Percentiles rank a stretch among this genome's conserved stretches.
phyloP scores from a whole-genome alignment of 2,113 vertebrate genomes.

The Pseudonaja textilis region DNA sequence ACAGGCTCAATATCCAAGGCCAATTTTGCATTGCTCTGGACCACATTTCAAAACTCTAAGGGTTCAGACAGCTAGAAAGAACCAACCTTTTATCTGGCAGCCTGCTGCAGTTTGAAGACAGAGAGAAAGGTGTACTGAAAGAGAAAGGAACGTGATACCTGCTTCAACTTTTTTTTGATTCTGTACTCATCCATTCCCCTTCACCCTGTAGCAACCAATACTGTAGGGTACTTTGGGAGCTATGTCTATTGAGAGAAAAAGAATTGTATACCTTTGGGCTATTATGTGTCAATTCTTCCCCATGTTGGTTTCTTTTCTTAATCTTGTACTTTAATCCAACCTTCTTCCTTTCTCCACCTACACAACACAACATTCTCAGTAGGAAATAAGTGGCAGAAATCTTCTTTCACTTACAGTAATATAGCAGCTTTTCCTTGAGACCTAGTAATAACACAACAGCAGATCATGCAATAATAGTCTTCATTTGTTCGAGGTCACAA shows the following conservation, averaged over 20 bases:
- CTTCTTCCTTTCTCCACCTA: neutral
- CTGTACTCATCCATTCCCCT: neutral
- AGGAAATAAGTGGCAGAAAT: neutral
- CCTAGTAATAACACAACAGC: neutral
- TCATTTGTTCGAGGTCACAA: neutral
- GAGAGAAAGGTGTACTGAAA: neutral
- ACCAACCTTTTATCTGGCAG: neutral
- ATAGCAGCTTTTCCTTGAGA: neutral
- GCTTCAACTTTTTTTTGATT: neutral
- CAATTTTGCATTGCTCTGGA: neutral
- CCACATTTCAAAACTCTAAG: neutral
- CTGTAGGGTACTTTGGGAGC: neutral
- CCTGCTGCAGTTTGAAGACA: neutral
- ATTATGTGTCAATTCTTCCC: neutral
- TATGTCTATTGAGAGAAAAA: neutral
- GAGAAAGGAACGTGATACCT: neutral
- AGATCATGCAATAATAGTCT: constrained; percentile 12
- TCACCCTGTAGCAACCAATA: neutral
- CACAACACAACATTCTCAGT: neutral
- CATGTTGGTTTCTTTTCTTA: neutral
- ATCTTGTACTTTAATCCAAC: neutral
- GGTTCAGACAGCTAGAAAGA: neutral
- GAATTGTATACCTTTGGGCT: neutral
- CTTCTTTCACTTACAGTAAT: neutral
- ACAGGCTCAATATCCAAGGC: neutral